These are phyloP conservation scores for Masticophis lateralis DNA, from an alignment of 2,797 vertebrate genomes.

Conservation along the genomic window DNA sequence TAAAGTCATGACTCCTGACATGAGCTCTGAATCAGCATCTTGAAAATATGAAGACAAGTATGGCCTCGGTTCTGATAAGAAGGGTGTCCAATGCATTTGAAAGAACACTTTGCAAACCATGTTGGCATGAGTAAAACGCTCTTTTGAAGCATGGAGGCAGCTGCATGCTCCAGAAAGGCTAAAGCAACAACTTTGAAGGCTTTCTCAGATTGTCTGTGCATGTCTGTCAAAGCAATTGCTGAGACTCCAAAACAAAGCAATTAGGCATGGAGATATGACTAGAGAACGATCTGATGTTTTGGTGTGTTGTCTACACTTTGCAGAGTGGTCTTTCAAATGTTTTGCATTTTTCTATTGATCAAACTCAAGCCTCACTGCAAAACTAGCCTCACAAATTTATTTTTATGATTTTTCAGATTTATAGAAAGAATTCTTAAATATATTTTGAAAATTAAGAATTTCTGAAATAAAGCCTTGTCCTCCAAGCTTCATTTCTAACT, in stretches of 20 bases:
- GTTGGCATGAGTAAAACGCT: not conserved
- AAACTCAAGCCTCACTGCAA: not conserved
- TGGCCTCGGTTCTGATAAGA: not conserved
- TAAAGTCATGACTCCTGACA: not conserved
- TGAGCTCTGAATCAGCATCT: not conserved
- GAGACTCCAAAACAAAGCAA: not conserved
- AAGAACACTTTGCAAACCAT: not conserved
- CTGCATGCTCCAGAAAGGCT: not conserved
- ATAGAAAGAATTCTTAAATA: not conserved
- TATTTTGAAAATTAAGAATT: not conserved
- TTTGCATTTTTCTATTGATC: not conserved
- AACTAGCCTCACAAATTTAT: not conserved
- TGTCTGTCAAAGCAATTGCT: not conserved
- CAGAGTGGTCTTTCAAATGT: not conserved
- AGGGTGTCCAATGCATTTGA: not conserved
- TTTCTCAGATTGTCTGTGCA: not conserved
- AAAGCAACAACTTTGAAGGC: not conserved
- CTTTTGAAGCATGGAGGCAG: not conserved
- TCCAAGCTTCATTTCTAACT: not conserved
- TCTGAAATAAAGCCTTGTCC: not conserved
- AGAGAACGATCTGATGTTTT: not conserved
- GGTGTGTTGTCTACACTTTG: not conserved
- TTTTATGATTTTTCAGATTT: not conserved
- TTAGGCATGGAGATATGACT: not conserved
- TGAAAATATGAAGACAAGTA: not conserved